Conservation (phyloP, 2,888 invertebrate species). For the Caenorhabditis auriculariae region DNA sequence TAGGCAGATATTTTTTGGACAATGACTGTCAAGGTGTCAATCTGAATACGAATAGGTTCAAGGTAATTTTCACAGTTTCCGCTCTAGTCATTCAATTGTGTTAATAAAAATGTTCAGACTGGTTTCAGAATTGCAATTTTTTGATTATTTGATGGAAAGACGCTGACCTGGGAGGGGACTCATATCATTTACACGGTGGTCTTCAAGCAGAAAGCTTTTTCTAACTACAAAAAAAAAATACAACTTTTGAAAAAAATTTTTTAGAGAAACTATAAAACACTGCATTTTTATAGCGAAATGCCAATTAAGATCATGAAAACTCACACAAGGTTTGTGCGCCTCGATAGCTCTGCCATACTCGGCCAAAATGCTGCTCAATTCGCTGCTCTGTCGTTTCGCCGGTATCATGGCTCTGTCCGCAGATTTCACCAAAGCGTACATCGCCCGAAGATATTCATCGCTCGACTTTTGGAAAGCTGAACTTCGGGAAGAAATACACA, state of each 20-base stretch:
- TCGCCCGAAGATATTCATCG: conserved; percentile 22
- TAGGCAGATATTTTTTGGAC: conserved; percentile 31
- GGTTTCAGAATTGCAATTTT: no score
- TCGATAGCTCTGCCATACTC: conserved; percentile 26
- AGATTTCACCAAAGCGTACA: conserved; percentile 23
- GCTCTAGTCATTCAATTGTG: no score
- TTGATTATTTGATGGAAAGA: no score
- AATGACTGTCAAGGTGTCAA: conserved; percentile 21
- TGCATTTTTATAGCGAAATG: background rate
- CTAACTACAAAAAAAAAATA: no score
- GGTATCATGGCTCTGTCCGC: conserved; percentile 20
- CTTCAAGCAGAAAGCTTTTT: no score
- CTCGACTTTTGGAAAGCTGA: conserved; percentile 24
- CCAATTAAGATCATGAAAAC: background rate
- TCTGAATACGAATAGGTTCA: no score
- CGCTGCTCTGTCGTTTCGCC: conserved; percentile 16
- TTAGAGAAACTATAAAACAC: no score
- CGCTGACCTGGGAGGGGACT: no score
- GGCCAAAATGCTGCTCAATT: conserved; percentile 20
- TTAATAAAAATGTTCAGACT: no score
- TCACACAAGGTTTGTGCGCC: conserved; percentile 18
- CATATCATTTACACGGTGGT: no score
- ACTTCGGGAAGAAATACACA: background rate
- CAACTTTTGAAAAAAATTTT: no score
- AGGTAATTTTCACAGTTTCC: no score